Conservation (phyloP, 2,888 invertebrate species). For the Drosophila cracens region DNA sequence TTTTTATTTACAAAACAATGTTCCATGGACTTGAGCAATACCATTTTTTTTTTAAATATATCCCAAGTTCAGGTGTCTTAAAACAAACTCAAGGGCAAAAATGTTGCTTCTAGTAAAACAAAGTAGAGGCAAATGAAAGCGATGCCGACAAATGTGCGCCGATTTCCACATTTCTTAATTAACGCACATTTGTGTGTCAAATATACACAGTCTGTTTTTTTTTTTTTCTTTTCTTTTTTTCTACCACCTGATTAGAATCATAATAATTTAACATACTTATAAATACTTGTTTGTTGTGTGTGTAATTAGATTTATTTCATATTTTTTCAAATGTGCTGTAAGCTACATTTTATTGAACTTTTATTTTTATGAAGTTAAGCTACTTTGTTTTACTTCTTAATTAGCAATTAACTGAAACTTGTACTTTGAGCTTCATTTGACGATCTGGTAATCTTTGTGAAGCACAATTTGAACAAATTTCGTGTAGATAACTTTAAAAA, state of each 20-base stretch:
- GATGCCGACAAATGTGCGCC: conserved; percentile 42
- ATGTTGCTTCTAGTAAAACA: not conserved
- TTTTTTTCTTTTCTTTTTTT: not conserved
- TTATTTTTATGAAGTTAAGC: not conserved
- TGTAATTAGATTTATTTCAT: conserved; percentile 1
- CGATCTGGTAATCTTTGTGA: not conserved
- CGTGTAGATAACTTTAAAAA: not conserved
- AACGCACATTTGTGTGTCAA: conserved; percentile 55
- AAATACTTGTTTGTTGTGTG: conserved; percentile 3
- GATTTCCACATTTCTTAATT: conserved; percentile 48
- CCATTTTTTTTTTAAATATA: not conserved
- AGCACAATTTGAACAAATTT: not conserved
- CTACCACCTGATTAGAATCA: conserved; percentile 24
- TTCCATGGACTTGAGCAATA: not conserved
- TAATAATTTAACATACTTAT: conserved; percentile 15
- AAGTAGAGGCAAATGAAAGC: conserved; percentile 39
- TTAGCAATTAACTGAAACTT: not conserved
- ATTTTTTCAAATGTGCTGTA: not conserved
- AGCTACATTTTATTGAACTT: not conserved
- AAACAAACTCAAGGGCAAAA: not conserved
- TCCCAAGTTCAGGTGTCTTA: conserved; percentile 3
- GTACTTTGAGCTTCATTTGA: conserved; percentile 1
- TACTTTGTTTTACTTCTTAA: not conserved
- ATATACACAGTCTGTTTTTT: conserved; percentile 41
- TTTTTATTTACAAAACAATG: not conserved